Evolutionary conservation across 2,113 vertebrate genomes (phyloP).

Genomic region (Collichthys lucidus): DNA sequence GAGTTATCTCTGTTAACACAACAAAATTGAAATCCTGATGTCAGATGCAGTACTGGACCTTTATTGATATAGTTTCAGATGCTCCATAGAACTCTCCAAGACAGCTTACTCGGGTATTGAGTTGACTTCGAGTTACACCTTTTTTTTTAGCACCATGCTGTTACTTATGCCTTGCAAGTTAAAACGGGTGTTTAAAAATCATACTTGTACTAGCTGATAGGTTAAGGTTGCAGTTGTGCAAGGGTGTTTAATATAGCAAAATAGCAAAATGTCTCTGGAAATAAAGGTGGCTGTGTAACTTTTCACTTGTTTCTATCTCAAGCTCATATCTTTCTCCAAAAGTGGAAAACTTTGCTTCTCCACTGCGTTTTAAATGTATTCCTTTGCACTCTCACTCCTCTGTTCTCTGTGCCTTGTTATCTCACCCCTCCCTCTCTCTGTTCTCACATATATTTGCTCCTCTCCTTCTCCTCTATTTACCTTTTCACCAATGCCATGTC

Average conservation of each 20-base stretch:
- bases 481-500: neutral
- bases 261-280: neutral
- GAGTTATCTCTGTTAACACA: too few species aligned
- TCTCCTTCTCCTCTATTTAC: neutral
- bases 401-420: conserved; percentile 10
- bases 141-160: too few species aligned
- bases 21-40: too few species aligned
- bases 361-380: conserved; percentile 13
- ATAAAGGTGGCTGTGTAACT: neutral
- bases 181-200: neutral
- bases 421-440: neutral
- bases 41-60: neutral
- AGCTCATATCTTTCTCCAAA: conserved; percentile 2
- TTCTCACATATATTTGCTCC: conserved; percentile 23
- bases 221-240: neutral
- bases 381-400: conserved; percentile 19
- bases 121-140: too few species aligned
- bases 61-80: neutral
- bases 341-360: conserved; percentile 9
- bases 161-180: too few species aligned
- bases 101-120: too few species aligned
- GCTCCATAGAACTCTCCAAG: neutral
- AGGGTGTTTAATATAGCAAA: neutral
- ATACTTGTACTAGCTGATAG: neutral
- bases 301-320: neutral